Base-by-base conservation (phyloP, 2,113 vertebrate species). In the Noturus placidus region DNA sequence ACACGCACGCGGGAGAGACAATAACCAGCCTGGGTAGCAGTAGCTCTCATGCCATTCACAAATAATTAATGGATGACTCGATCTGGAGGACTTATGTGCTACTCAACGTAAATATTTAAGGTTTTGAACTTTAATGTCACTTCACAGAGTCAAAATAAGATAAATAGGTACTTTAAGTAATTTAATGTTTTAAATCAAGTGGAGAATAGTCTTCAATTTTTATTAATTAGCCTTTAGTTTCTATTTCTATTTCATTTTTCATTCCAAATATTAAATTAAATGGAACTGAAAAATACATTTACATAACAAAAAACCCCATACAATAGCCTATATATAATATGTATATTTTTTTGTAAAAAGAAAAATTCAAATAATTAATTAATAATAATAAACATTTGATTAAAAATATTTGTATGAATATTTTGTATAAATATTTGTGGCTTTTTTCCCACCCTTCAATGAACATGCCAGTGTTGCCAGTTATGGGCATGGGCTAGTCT, bases 11-110 rank as follows among this genome's bases (percentile, higher is more conserved):
- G 0, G 14, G n/a, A 35, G 46, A 70, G 38, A 84, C 65, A 70
- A 22, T 70, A 70, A 84, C 25, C 27, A 22, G 65, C 46, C 25
- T 50, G 79, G 54, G 79, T 13, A 17, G 79, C 54, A 82, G 56
- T n/a, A 30, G 25, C n/a, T 84, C 65, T 50, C 61, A 84, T 54
- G 82, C 46, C 46, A 70, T 70, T 69, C 61, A 84, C 65, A 84
- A 84, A 70, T 67, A 52, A 35, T 61, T 33, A 1, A 59, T 57
- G 52, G 56, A 38, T 38, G 50, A 19, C 25, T 27, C 14, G 7
- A 77, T 15, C 42, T 50, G 22, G 22, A 61, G 59, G 7, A 61
- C 25, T 25, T 74, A 78, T 78, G 25, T 54, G 76, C 76, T 30
- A 0, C 72, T 46, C 10, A 11, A 27, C 38, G 50, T 50, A 2